Percentiles rank a stretch among this genome's conserved stretches.
These are phyloP conservation scores for Eospalax fontanierii DNA, from an alignment of 2,797 vertebrate species.

Conservation along the genomic window DNA sequence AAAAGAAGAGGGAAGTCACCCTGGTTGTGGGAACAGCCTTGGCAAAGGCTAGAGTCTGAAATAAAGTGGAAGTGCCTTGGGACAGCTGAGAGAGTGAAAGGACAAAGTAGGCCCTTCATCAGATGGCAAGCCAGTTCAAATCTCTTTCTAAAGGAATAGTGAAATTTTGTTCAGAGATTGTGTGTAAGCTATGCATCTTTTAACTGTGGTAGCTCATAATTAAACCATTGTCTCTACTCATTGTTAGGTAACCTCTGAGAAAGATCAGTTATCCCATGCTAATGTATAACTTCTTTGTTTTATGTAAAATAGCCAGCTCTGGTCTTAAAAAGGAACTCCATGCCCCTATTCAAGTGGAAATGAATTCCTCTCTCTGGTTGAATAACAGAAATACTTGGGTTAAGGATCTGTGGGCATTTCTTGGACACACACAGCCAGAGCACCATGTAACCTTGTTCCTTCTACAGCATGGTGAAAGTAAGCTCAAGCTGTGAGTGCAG, in stretches of 20 bases:
- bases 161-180: conserved; percentile 75
- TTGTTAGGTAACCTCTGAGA: conserved; percentile 73
- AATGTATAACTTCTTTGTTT: conserved; percentile 84
- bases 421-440: conserved; percentile 53
- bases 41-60: conserved; percentile 61
- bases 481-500: not conserved
- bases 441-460: conserved; percentile 44
- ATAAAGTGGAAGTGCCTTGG: conserved; percentile 19
- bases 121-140: conserved; percentile 51
- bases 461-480: not conserved
- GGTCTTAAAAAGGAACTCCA: conserved; percentile 65
- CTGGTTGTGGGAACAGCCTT: conserved; percentile 70
- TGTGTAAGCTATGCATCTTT: conserved; percentile 73
- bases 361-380: conserved; percentile 76
- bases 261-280: conserved; percentile 75
- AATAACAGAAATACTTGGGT: conserved; percentile 66
- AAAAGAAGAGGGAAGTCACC: conserved; percentile 52
- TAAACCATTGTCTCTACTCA: conserved; percentile 77
- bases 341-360: conserved; percentile 82
- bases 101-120: conserved; percentile 77
- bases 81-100: not conserved
- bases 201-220: conserved; percentile 76
- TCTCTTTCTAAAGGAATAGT: conserved; percentile 67
- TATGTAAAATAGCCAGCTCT: conserved; percentile 76
- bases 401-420: conserved; percentile 62